Evolutionary conservation across 2,113 vertebrate genomes (phyloP).

Genomic region (Callaeas wilsoni): DNA sequence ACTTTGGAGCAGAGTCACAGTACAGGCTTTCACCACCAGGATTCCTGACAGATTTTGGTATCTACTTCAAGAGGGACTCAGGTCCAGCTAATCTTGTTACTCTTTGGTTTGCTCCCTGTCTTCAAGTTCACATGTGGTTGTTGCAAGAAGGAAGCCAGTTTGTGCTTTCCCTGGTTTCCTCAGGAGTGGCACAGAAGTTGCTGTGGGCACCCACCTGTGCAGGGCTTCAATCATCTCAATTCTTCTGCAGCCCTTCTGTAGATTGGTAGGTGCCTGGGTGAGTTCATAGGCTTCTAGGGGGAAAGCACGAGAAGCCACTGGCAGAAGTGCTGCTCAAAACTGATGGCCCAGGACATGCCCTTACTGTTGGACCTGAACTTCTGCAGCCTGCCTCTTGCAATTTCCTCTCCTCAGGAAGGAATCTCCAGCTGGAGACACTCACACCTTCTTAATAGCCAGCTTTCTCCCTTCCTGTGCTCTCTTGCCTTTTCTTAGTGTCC

Average conservation of each 20-base stretch:
- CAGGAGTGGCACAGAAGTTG: neutral
- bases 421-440: neutral
- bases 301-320: neutral
- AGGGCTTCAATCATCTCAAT: fast-evolving
- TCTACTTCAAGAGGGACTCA: neutral
- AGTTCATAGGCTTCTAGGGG: neutral
- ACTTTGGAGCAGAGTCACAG: neutral
- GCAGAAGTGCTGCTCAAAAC: neutral
- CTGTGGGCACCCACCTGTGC: neutral
- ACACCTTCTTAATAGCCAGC: neutral
- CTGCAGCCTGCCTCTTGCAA: neutral
- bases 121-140: neutral
- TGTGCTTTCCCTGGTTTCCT: neutral
- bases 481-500: neutral
- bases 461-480: neutral
- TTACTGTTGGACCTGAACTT: neutral
- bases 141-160: neutral
- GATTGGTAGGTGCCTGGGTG: neutral
- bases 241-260: neutral
- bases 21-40: neutral
- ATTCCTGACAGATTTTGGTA: neutral
- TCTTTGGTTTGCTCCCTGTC: neutral
- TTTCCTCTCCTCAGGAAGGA: neutral
- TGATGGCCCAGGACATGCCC: neutral
- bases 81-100: neutral